phyloP scores from a whole-genome alignment of 2,888 invertebrate genomes.

The Andrena trimmerana region DNA sequence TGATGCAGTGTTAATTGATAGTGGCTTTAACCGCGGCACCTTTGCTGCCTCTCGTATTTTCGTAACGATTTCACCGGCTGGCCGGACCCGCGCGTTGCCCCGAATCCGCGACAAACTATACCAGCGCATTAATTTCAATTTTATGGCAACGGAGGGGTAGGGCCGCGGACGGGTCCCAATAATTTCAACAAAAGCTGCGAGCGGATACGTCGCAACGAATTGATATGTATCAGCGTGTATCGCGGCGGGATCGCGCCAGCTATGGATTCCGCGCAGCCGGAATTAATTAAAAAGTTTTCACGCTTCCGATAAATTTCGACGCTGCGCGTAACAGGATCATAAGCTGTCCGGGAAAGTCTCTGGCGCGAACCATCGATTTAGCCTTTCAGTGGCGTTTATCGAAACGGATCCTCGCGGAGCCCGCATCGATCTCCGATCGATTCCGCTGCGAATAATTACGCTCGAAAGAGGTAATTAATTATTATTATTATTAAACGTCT shows the following conservation, averaged over 20 bases:
- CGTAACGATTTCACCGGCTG: background rate
- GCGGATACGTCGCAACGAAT: background rate
- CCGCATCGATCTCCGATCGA: too few relatives aligned
- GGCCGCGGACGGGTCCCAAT: background rate
- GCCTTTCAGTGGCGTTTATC: constrained; percentile 20
- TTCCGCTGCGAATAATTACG: constrained; percentile 26
- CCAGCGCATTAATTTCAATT: background rate
- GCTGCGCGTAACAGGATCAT: too few relatives aligned
- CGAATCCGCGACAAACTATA: background rate
- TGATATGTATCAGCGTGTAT: background rate
- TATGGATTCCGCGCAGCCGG: background rate
- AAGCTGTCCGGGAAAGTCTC: background rate
- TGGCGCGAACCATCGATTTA: background rate
- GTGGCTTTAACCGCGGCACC: constrained; percentile 12
- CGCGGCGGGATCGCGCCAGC: background rate
- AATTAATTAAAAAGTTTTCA: constrained; percentile 28
- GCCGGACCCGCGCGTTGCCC: background rate
- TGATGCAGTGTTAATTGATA: constrained; percentile 39
- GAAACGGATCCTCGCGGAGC: background rate
- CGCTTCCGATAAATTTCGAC: constrained; percentile 13
- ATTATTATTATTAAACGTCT: too few relatives aligned
- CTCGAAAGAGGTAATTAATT: background rate
- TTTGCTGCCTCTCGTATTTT: background rate
- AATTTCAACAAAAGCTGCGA: background rate
- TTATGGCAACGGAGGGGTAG: background rate